Percentiles rank a stretch among this genome's conserved stretches.
Evolutionary conservation across 1,140 invertebrate genomes (phyloP).

Genomic region (Callitettix versicolor): DNA sequence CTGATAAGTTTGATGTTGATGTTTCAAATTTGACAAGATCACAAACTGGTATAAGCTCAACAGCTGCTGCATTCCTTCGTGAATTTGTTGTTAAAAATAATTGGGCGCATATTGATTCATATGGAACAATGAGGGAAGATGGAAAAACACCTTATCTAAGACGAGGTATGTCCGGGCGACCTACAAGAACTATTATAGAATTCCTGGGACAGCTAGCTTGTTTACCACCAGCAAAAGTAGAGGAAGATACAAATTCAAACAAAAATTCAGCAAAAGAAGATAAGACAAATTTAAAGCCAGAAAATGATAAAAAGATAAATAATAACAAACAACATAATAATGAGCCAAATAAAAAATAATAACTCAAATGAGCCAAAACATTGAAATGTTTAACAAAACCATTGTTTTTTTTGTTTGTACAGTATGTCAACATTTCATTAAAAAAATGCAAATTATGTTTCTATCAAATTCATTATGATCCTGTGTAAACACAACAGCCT

Average conservation of each 20-base stretch:
- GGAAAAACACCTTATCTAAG: slow-evolving; percentile 56
- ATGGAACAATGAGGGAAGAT: slow-evolving; percentile 41
- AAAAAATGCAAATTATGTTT: too few species aligned
- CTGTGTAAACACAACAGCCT: too few species aligned
- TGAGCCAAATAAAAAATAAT: too few species aligned
- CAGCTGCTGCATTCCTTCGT: slow-evolving; percentile 45
- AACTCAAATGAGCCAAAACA: too few species aligned
- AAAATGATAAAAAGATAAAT: too few species aligned
- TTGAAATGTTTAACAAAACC: too few species aligned
- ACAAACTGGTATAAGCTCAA: slow-evolving; percentile 37
- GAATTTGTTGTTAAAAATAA: slow-evolving; percentile 42
- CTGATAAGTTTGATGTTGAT: slow-evolving; percentile 27
- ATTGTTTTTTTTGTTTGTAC: too few species aligned
- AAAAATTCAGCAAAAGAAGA: too few species aligned
- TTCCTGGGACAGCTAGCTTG: slow-evolving; percentile 41
- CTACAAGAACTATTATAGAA: slow-evolving; percentile 69
- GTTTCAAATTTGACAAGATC: slow-evolving; percentile 10
- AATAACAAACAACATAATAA: too few species aligned
- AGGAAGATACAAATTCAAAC: background rate
- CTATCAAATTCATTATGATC: too few species aligned
- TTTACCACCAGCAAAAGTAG: slow-evolving; percentile 1
- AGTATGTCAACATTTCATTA: too few species aligned
- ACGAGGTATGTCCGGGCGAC: slow-evolving; percentile 65
- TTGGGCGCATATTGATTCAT: slow-evolving; percentile 49
- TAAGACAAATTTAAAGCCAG: too few species aligned